These are phyloP conservation scores for Biston stratarius DNA, from an alignment of 2,888 invertebrate species.

Conservation along the genomic window DNA sequence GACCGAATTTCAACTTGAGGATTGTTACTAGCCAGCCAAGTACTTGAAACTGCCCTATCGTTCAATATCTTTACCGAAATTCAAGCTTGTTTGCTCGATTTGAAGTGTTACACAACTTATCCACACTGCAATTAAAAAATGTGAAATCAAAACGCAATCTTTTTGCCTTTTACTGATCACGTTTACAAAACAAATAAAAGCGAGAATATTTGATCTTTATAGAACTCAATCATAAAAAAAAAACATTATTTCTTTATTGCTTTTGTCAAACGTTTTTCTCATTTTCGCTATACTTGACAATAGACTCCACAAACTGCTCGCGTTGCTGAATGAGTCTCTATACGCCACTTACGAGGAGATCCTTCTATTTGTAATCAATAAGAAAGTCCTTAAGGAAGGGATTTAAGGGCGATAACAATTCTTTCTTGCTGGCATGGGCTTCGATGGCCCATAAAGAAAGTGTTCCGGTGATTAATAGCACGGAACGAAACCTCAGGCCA, in stretches of 20 bases:
- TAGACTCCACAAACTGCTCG: conserved; percentile 29
- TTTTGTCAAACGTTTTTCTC: background rate
- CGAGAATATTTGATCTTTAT: background rate
- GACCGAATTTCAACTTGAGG: no score
- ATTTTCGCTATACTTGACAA: conserved; percentile 22
- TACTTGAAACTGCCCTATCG: no score
- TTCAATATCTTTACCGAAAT: no score
- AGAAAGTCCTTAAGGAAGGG: conserved; percentile 31
- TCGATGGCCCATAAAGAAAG: conserved; percentile 36
- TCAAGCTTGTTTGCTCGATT: no score
- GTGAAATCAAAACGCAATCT: no score
- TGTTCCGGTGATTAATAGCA: conserved; percentile 42
- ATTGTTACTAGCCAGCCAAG: no score
- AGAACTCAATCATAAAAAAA: background rate
- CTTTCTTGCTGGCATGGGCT: conserved; percentile 28
- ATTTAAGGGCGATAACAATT: conserved; percentile 38
- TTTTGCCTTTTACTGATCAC: no score
- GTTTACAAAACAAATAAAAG: no score
- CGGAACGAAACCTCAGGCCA: conserved; percentile 33
- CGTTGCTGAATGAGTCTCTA: conserved; percentile 29
- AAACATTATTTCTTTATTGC: background rate
- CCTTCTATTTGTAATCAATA: conserved; percentile 39
- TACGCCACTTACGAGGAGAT: conserved; percentile 24
- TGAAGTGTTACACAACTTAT: no score
- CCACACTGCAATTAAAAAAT: no score